Percentiles rank a stretch among this genome's conserved stretches.
Evolutionary conservation across 2,888 invertebrate species (phyloP).

Genomic region (Dryadula phaetusa): DNA sequence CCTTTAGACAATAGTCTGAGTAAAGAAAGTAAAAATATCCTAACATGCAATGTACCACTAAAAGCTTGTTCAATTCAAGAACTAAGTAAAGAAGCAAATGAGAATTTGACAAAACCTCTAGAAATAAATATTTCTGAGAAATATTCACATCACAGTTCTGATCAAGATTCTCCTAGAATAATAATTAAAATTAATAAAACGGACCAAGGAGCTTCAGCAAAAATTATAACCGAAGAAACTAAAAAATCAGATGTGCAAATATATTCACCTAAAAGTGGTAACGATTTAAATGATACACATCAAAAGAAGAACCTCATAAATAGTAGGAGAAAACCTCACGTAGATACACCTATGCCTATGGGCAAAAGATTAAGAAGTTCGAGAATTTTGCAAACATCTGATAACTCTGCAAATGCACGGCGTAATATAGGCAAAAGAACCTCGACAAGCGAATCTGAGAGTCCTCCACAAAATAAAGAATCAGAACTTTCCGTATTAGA

Average conservation of each 20-base stretch:
- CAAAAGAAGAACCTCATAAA: slow-evolving; percentile 58
- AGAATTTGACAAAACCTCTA: slow-evolving; percentile 73
- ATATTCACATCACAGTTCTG: slow-evolving; percentile 67
- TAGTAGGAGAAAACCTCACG: slow-evolving; percentile 64
- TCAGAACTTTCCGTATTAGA: slow-evolving; percentile 68
- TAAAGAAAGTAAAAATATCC: slow-evolving; percentile 42
- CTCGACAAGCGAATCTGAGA: slow-evolving; percentile 56
- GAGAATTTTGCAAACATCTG: slow-evolving; percentile 68
- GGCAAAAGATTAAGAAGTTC: slow-evolving; percentile 78
- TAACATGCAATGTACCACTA: slow-evolving; percentile 42
- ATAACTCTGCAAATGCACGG: slow-evolving; percentile 59
- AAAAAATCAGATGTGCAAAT: slow-evolving; percentile 59
- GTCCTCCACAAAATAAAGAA: slow-evolving; percentile 63
- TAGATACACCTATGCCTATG: slow-evolving; percentile 61
- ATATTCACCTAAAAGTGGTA: slow-evolving; percentile 59
- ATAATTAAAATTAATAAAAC: slow-evolving; percentile 87
- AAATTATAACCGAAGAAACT: slow-evolving; percentile 77
- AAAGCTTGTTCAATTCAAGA: slow-evolving; percentile 59
- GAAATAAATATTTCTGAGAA: slow-evolving; percentile 78
- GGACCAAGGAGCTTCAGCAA: slow-evolving; percentile 79
- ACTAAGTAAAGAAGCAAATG: slow-evolving; percentile 59
- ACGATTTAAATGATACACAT: slow-evolving; percentile 60
- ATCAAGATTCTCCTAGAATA: slow-evolving; percentile 84
- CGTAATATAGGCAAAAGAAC: slow-evolving; percentile 65
- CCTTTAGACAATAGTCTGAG: slow-evolving; percentile 48